Percentiles rank a stretch among this genome's conserved stretches.
Conservation (phyloP, 2,113 vertebrate species). For the Taurulus bubalis region DNA sequence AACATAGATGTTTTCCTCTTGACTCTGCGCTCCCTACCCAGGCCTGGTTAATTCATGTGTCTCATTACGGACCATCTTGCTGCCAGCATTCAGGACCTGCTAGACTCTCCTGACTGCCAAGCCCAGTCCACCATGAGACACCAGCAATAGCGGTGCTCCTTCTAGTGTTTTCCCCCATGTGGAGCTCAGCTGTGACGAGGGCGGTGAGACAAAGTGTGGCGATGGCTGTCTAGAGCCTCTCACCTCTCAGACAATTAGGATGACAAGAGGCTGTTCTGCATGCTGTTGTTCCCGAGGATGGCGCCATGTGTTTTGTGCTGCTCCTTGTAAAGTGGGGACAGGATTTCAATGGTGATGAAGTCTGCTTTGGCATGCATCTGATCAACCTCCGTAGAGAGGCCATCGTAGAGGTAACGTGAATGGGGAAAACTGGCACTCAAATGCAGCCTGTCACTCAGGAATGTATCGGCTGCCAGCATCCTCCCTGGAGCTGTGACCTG, state of each 20-base stretch:
- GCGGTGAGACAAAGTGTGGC: not conserved
- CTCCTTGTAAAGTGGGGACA: not conserved
- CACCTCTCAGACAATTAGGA: not conserved
- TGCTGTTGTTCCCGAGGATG: not conserved
- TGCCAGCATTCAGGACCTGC: not conserved
- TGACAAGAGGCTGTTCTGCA: slow-evolving; percentile 1
- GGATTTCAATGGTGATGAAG: slow-evolving; percentile 8
- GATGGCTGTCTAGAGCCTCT: not conserved
- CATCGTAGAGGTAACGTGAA: not conserved
- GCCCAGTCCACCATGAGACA: not conserved
- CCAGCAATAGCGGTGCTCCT: not conserved
- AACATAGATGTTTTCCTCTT: not conserved
- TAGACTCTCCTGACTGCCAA: not conserved
- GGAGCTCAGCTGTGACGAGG: slow-evolving; percentile 4
- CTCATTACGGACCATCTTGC: not conserved
- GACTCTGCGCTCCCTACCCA: not conserved
- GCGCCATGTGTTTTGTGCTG: not conserved
- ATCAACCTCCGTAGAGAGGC: not conserved
- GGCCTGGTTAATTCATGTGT: not conserved
- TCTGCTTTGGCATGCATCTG: not conserved
- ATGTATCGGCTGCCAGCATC: slow-evolving; percentile 6
- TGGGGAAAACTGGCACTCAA: slow-evolving; percentile 9
- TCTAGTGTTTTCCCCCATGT: not conserved
- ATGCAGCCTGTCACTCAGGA: not conserved
- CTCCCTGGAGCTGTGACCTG: slow-evolving; percentile 28